Conservation (phyloP, 2,113 vertebrate genomes). For the Tringa solitaria region DNA sequence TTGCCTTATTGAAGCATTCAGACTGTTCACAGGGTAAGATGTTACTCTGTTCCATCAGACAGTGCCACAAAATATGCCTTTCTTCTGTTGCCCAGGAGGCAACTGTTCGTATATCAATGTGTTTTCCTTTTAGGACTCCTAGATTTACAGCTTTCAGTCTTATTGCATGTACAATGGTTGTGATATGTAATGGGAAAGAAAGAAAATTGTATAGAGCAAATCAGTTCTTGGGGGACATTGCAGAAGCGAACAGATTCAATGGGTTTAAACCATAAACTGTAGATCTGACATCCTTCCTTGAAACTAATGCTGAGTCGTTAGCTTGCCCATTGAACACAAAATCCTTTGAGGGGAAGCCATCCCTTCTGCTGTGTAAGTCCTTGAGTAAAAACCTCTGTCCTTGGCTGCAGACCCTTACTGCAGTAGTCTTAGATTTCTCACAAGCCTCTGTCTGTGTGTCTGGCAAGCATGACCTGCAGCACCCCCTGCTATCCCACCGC, state of each 20-base stretch:
- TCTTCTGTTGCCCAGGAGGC: background rate
- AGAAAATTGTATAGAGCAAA: background rate
- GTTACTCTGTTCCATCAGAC: background rate
- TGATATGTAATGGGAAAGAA: background rate
- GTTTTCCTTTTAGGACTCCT: background rate
- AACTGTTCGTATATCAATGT: background rate
- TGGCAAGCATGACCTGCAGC: background rate
- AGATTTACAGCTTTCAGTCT: background rate
- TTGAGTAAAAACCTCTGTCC: background rate
- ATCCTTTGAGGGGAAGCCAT: background rate
- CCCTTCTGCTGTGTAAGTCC: background rate
- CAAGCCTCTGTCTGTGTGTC: fast-evolving
- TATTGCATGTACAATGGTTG: background rate
- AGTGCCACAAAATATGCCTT: background rate
- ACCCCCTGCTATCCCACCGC: background rate
- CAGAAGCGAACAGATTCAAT: background rate
- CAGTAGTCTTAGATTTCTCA: background rate
- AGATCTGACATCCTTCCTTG: background rate
- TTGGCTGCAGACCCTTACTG: background rate
- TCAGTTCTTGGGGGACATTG: background rate
- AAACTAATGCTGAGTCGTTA: background rate
- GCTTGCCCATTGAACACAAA: background rate
- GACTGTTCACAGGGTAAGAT: background rate
- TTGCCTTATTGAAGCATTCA: background rate
- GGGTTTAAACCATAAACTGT: background rate